Conservation (phyloP, 2,888 invertebrate species). For the Tethea ocularis region DNA sequence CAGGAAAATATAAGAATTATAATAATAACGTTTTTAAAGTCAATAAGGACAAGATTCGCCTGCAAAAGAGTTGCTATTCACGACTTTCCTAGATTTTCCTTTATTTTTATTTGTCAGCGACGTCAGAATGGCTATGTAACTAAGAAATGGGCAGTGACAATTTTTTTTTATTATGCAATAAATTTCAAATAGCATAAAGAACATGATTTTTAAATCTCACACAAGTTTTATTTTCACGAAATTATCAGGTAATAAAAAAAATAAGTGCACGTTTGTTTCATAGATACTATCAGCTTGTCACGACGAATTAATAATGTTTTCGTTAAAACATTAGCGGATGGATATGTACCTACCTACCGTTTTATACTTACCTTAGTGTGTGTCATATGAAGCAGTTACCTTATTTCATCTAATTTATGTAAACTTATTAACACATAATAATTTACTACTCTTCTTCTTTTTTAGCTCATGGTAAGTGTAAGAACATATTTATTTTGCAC, state of each 20-base stretch:
- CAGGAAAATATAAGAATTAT: too few species aligned
- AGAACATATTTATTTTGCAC: not conserved
- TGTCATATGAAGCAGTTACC: not conserved
- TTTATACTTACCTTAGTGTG: not conserved
- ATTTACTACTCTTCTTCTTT: not conserved
- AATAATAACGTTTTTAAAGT: too few species aligned
- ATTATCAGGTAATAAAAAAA: not conserved
- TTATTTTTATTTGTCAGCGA: too few species aligned
- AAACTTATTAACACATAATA: constrained; percentile 2
- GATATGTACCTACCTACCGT: not conserved
- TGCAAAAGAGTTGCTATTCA: too few species aligned
- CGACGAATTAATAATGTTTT: not conserved
- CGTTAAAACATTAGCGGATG: not conserved
- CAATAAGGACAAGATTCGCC: too few species aligned
- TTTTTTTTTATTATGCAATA: not conserved
- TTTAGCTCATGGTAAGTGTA: constrained; percentile 10
- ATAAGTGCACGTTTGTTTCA: not conserved
- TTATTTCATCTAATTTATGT: not conserved
- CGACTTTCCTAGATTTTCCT: too few species aligned
- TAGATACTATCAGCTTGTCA: not conserved
- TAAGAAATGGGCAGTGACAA: not conserved
- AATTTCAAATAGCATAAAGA: not conserved
- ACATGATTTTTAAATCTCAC: not conserved
- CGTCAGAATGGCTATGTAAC: too few species aligned
- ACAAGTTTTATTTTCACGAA: not conserved